Conservation (phyloP, 30 jellyfish, hydroid and myxozoan genomes). For the Hydra vulgaris region DNA sequence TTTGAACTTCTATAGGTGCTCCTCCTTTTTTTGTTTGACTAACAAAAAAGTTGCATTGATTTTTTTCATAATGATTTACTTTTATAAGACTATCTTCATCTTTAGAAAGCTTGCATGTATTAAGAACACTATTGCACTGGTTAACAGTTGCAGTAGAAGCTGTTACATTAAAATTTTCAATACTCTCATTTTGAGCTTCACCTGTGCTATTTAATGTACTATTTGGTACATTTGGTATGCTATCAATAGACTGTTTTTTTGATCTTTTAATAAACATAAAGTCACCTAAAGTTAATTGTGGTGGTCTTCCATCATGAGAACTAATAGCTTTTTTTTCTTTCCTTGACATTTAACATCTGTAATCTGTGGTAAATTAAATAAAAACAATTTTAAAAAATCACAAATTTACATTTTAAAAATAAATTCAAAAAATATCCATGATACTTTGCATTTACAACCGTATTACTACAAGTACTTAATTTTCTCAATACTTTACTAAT, state of each 20-base stretch:
- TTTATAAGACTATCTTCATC: background rate
- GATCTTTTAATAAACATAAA: conserved; percentile 40
- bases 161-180: background rate
- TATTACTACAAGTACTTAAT: too few species aligned
- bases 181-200: background rate
- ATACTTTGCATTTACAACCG: too few species aligned
- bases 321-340: conserved; percentile 7
- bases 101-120: background rate
- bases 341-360: background rate
- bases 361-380: too few species aligned
- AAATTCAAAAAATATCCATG: too few species aligned
- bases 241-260: background rate
- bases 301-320: conserved; percentile 52
- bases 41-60: background rate
- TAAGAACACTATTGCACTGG: background rate
- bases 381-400: too few species aligned
- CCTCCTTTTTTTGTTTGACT: conserved; percentile 81
- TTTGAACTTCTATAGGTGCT: conserved; percentile 54
- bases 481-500: too few species aligned
- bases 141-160: too few species aligned
- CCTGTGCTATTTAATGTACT: too few species aligned
- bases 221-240: background rate
- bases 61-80: background rate
- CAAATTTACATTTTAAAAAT: too few species aligned
- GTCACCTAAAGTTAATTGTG: conserved; percentile 41